These are phyloP conservation scores for Eupithecia subumbrata DNA, from an alignment of 2,888 invertebrate species.

Conservation along the genomic window DNA sequence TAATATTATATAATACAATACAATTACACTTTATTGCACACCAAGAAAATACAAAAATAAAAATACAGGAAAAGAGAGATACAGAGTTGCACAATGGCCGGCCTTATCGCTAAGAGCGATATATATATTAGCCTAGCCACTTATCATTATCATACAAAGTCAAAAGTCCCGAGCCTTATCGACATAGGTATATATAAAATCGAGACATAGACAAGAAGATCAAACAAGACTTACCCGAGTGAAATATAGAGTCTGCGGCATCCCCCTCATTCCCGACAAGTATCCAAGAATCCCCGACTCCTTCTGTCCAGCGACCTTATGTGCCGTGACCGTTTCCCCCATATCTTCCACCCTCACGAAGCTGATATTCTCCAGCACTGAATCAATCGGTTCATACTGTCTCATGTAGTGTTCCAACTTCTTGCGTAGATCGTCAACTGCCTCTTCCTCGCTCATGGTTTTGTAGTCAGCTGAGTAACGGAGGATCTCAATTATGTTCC, in stretches of 20 bases:
- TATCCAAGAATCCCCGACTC: constrained; percentile 94
- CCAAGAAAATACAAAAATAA: too few relatives aligned
- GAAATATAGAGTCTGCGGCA: constrained; percentile 94
- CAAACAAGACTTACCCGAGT: constrained; percentile 87
- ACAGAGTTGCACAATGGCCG: too few relatives aligned
- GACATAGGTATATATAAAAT: too few relatives aligned
- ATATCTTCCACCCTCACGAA: constrained; percentile 80
- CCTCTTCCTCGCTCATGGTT: constrained; percentile 90
- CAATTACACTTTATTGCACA: too few relatives aligned
- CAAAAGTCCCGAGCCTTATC: too few relatives aligned
- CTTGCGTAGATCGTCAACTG: constrained; percentile 91
- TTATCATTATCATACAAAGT: too few relatives aligned
- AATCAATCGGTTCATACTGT: constrained; percentile 91
- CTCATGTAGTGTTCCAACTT: constrained; percentile 93
- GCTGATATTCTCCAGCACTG: constrained; percentile 81
- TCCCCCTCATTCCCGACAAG: constrained; percentile 92
- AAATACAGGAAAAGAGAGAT: too few relatives aligned
- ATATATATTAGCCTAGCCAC: too few relatives aligned
- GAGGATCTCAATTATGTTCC: constrained; percentile 88
- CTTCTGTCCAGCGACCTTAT: constrained; percentile 89
- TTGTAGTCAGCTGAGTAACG: constrained; percentile 94
- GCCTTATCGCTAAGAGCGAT: too few relatives aligned
- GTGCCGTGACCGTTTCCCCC: constrained; percentile 88
- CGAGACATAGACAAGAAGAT: background rate
- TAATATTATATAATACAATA: too few relatives aligned